These are phyloP conservation scores for Achlya flavicornis DNA, from an alignment of 2,888 invertebrate species.

Conservation along the genomic window DNA sequence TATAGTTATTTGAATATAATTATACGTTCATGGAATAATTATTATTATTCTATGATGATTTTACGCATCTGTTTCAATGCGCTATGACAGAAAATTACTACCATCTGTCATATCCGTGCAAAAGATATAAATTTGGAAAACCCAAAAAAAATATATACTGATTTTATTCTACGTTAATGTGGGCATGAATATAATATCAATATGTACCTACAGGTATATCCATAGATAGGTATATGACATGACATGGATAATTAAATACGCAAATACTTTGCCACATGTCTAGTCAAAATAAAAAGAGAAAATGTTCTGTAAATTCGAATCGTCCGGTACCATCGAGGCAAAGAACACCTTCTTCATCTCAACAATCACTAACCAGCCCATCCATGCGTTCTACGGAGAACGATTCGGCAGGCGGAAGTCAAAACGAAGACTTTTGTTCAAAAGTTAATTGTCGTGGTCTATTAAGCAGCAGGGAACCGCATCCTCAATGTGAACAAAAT, in stretches of 20 bases:
- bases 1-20: too few relatives aligned
- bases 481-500: background rate
- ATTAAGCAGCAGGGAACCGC: background rate
- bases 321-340: background rate
- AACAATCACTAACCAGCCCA: background rate
- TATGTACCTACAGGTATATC: too few relatives aligned
- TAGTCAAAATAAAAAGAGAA: background rate
- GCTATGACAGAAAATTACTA: background rate
- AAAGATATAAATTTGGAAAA: too few relatives aligned
- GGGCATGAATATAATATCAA: background rate
- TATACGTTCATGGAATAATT: too few relatives aligned
- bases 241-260: conserved; percentile 2
- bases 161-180: too few relatives aligned
- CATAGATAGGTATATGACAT: background rate
- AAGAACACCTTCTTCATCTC: background rate
- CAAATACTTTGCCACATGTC: background rate
- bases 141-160: background rate
- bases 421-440: background rate
- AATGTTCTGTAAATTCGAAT: background rate
- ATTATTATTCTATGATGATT: background rate
- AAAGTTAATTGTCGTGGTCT: background rate
- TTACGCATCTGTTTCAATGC: background rate
- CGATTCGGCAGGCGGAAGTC: background rate
- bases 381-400: background rate
- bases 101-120: background rate